Evolutionary conservation across 2,797 vertebrate species (phyloP), one percentile per base, ranked within the genome.

Genomic region (Crocodylus rhombifer): DNA sequence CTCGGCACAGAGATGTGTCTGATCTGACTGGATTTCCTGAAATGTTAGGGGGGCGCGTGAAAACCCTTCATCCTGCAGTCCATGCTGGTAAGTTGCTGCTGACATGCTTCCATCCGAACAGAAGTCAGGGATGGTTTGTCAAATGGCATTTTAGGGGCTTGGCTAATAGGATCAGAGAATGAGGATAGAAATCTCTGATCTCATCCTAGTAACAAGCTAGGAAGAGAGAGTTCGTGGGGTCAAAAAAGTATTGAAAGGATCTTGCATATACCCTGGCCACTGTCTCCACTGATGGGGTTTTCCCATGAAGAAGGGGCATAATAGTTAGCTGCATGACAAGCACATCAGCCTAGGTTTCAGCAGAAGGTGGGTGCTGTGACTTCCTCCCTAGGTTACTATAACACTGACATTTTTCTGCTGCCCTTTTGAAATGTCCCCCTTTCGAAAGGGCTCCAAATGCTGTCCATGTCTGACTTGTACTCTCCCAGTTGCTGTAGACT

Each of bases 11-110:
- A 97, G 99, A 99, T 95, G 99, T 99, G 67, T 99, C 99, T 0
- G 99, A 99, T 92, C 97, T 99, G 88, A 99, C 99, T 0, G 99
- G 99, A 51, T 99, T 99, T 91, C 99, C 99, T 1, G 99, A 99
- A 98, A 99, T 99, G 99, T 96, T 99, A 71, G 99, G 99, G 10
- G 99, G 99, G 5, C 98, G 99, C 84, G 99, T 99, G 95, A 99
- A 99, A 98, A 99, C 99, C 12, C 98, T 99, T 76, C 99, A 99
- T 82, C 99, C 99, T 11, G 99, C 99, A 1, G 98, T 99, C 30
- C 99, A 99, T 55, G 99, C 98, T 76, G 99, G 98, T 98, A 96
- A 55, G 98, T 97, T 62, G 18, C 64, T 94, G 42, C 14, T 65
- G 5, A 57, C 4, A 0, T 13, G 1, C 16, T 80, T 88, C 91